Evolutionary conservation across 2,888 invertebrate species (phyloP).

Genomic region (Ophonus ardosiacus): DNA sequence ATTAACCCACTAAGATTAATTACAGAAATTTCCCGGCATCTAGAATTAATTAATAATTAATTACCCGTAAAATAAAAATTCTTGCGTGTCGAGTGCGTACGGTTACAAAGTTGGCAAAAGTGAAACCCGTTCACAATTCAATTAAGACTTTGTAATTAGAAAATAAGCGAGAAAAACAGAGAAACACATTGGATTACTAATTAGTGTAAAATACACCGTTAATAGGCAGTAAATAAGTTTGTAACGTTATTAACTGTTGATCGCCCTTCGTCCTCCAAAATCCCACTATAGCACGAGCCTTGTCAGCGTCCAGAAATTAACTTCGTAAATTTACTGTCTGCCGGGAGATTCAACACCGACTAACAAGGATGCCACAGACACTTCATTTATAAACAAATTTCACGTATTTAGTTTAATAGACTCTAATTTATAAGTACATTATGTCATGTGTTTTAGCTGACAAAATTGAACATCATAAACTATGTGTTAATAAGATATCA

Average conservation of each 20-base stretch:
- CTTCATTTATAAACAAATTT: background rate
- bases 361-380: constrained; percentile 18
- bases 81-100: background rate
- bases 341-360: background rate
- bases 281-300: background rate
- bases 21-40: constrained; percentile 51
- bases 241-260: constrained; percentile 62
- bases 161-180: constrained; percentile 32
- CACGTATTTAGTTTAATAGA: background rate
- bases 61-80: constrained; percentile 50
- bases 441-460: background rate
- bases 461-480: background rate
- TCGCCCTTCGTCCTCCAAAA: background rate
- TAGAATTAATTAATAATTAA: constrained; percentile 60
- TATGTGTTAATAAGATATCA: too few relatives aligned
- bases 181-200: constrained; percentile 52
- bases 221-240: constrained; percentile 61
- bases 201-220: constrained; percentile 52
- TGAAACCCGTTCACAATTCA: constrained; percentile 35
- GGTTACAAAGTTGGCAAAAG: constrained; percentile 12
- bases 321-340: constrained; percentile 44
- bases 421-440: background rate
- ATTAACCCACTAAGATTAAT: constrained; percentile 55
- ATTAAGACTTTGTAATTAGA: constrained; percentile 44
- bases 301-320: constrained; percentile 39